Base-by-base conservation (phyloP, 2,113 vertebrate genomes). In the Melanerpes aurifrons region DNA sequence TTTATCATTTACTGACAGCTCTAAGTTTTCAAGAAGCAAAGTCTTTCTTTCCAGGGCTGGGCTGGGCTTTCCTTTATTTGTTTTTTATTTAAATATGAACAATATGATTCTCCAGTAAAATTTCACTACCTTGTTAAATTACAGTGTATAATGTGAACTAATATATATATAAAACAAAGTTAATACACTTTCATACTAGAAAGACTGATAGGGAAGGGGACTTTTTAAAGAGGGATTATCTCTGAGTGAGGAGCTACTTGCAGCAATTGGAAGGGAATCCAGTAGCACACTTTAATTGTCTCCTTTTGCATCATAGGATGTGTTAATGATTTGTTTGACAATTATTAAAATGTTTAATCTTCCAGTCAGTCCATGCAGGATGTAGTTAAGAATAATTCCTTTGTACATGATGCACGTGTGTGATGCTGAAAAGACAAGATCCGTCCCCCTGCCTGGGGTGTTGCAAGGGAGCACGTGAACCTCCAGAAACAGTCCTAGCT, bases 311-410 rank as follows among this genome's bases (percentile, higher is more conserved):
- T 83, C 79, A 78, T 61, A 74, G 81, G 62, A 69, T 81, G 37
- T 74, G 76, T 74, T 95, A 94, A 93, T 86, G 89, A 86, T 91
- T 94, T 95, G 93, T 68, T 81, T 76, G 82, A 87, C 73, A 86
- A 70, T 93, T 86, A 94, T 92, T 77, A 93, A 94, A 48, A 62
- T 90, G 43, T 90, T 88, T 83, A 83, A 90, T 77, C 90, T 86
- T 71, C 66, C 32, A 57, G 9, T 57, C 76, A 88, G 72, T 43
- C 82, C 25, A 3, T 92, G 86, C 70, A 93, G 90, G 76, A 88
- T 90, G 88, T 78, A 83, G 87, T 92, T 93, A 92, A 7, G 8
- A 83, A 40, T 68, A 59, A 45, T 37, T 69, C 57, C 83, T 87
- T 48, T 54, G 61, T 91, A 88, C 25, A 78, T 1, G n/a, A 68